Base-by-base conservation (phyloP, 2,113 vertebrate species). In the Kryptolebias marmoratus region DNA sequence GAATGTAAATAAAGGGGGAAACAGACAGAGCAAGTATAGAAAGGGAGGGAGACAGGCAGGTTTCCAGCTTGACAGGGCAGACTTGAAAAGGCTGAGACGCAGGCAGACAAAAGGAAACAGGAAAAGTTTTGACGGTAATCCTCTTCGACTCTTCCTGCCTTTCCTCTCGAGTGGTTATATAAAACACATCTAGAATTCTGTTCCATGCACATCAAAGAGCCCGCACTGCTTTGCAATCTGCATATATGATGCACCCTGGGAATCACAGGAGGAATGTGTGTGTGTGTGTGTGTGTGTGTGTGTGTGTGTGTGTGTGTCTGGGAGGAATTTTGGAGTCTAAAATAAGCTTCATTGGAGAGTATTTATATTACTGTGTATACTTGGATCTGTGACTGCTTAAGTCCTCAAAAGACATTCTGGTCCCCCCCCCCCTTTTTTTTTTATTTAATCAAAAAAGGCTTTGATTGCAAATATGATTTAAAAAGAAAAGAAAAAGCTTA, bases 171-270 rank as follows among this genome's bases (percentile, higher is more conserved):
- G 82, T 56, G 65, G 80, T 91, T 91, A 89, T 76, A 84, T 91
- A 88, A 91, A 92, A 90, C 87, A 83, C 91, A 92, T 92, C 86
- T 86, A 86, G 65, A 91, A 91, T 91, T 93, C 89, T 80, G 75
- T 82, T 89, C 87, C 69, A 74, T 81, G 81, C 81, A 85, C 88
- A 92, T 92, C 87, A 92, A 93, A 93, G 90, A 83, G 81, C 69
- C 83, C 59, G 85, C 79, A 59, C 81, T 64, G 83, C 85, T 89
- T 77, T 77, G 76, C 86, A 75, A 89, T 92, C 88, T 92, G 92
- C 90, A 92, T 90, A 82, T 77, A 78, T 84, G 80, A 77, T 80
- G 82, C 54, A 70, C 80, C 85, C 87, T 79, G 87, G 88, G 88
- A 90, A 66, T 71, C 67, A 81, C 48, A 74, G 77, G 71, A 82